These are phyloP conservation scores for Megastigmus dorsalis DNA, from an alignment of 2,888 invertebrate genomes.

Conservation along the genomic window DNA sequence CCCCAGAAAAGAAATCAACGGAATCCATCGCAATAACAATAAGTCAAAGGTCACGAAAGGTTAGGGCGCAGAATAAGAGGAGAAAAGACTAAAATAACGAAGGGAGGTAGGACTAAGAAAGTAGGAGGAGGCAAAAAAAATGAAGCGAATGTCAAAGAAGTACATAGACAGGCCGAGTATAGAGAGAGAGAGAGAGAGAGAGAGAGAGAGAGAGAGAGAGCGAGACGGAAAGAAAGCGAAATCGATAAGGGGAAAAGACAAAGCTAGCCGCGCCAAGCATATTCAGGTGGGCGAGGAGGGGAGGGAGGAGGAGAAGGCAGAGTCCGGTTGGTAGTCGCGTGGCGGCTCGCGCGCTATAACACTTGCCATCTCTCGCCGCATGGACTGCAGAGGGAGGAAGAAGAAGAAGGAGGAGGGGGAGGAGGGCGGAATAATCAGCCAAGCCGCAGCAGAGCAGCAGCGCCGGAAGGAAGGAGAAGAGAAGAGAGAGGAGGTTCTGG, in stretches of 20 bases:
- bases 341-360: background rate
- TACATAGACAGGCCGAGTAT: conserved; percentile 22
- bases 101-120: background rate
- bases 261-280: no score
- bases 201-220: conserved; percentile 18
- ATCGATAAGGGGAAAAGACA: no score
- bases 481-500: conserved; percentile 67
- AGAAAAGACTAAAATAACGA: no score
- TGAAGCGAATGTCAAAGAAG: conserved; percentile 32
- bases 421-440: conserved; percentile 35
- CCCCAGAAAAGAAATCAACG: no score
- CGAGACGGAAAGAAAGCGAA: no score
- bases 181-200: conserved; percentile 43
- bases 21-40: no score
- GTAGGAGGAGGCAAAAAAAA: background rate
- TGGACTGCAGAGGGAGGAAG: conserved; percentile 1
- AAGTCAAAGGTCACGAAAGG: conserved; percentile 15
- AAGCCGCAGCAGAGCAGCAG: conserved; percentile 23
- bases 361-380: no score
- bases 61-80: no score
- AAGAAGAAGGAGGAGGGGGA: conserved; percentile 6
- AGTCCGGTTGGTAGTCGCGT: conserved; percentile 7
- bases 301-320: conserved; percentile 31
- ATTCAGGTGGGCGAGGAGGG: background rate
- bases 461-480: conserved; percentile 33